Evolutionary conservation across 2,113 vertebrate species (phyloP).

Genomic region (Saccopteryx leptura): DNA sequence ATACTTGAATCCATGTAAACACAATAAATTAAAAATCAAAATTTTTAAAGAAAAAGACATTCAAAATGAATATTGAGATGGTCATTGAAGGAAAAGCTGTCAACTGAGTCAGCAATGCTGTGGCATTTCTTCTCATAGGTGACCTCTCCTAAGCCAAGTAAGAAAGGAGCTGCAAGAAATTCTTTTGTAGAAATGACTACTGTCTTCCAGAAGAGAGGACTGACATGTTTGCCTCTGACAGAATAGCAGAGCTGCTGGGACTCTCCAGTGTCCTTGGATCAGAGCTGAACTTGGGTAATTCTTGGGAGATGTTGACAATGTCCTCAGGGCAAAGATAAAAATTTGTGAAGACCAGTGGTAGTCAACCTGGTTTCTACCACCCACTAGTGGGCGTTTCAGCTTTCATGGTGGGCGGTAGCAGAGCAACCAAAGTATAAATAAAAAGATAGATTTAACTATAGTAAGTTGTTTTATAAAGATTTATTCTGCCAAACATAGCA

Average conservation of each 20-base stretch:
- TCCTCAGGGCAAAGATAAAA: neutral
- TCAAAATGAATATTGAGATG: neutral
- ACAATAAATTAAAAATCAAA: too few relatives aligned
- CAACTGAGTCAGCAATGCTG: neutral
- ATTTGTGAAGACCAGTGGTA: neutral
- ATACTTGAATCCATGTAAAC: too few relatives aligned
- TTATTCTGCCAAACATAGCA: too few relatives aligned
- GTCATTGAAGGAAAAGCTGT: neutral
- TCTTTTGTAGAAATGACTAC: neutral
- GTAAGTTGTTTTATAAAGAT: too few relatives aligned
- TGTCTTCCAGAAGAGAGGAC: neutral
- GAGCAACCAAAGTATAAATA: too few relatives aligned
- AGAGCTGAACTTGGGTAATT: neutral
- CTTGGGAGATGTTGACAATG: neutral
- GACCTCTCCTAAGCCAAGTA: neutral
- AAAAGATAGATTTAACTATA: too few relatives aligned
- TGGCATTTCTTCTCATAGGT: neutral
- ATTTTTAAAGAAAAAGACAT: neutral
- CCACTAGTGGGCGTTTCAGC: too few relatives aligned
- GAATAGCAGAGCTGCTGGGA: neutral
- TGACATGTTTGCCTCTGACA: neutral
- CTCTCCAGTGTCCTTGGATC: neutral
- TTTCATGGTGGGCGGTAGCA: too few relatives aligned
- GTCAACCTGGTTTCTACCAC: too few relatives aligned
- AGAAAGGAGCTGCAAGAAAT: neutral